Base-by-base conservation (phyloP, 2,113 vertebrate species). In the Sorex araneus region DNA sequence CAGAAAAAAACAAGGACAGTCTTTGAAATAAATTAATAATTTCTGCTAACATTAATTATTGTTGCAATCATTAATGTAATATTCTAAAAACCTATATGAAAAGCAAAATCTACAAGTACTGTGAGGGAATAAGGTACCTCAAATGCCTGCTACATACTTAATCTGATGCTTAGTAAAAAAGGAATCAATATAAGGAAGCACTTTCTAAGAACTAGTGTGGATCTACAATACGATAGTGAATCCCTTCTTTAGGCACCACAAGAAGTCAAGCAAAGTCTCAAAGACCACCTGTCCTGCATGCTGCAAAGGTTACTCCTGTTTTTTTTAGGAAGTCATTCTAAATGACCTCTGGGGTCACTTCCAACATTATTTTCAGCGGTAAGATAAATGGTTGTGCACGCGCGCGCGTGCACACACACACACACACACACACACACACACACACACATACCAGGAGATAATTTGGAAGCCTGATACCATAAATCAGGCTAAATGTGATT, bases 271-370 rank as follows among this genome's bases (percentile, higher is more conserved):
- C 32, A 85, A 88, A 92, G 69, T 80, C 77, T 63, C 30, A 77
- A 73, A 34, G 94, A 88, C 91, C 86, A 91, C 92, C 91, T 94
- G 83, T 43, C 71, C 63, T 0, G 0, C 15, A n/a, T 8, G 40
- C 50, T 89, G 67, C 71, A 91, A 86, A 50, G 69, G 47, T 43
- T 25, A 93, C 34, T 88, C 89, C 66, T 69, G 71, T 73, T 92
- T 87, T 86, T 60, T 94, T 95, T 60, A 21, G 84, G 80, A 94
- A 96, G 80, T 91, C 90, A 90, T 92, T 94, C 89, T 86, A 77
- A 94, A 80, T 83, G 92, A 93, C 91, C 95, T 92, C 70, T 71
- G 50, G 70, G 83, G 82, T 92, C 83, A 32, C 45, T 71, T 92
- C 43, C n/a, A 94, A 94, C 67, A 71, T 87, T 78, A 81, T 80